Evolutionary conservation across 2,113 vertebrate species (phyloP).

Genomic region (Cyphomyrus discorhynchus): DNA sequence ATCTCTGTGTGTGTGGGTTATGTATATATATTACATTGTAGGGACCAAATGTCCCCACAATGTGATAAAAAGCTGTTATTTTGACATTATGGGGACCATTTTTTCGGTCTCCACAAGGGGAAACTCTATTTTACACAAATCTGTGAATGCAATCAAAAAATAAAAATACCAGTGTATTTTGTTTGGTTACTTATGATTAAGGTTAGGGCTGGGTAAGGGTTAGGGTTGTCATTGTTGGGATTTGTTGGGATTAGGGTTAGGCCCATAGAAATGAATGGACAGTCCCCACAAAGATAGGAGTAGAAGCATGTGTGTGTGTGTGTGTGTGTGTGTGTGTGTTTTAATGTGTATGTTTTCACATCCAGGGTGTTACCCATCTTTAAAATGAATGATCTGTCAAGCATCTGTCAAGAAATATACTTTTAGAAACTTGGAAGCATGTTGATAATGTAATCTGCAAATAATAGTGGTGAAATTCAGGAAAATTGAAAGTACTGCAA

Average conservation of each 20-base stretch:
- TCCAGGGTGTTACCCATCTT: not conserved
- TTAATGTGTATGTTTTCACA: not conserved
- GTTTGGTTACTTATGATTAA: not conserved
- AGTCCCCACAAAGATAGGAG: not conserved
- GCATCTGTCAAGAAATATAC: not conserved
- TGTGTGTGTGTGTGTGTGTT: not conserved
- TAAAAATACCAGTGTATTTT: not conserved
- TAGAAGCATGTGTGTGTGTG: not conserved
- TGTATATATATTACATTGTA: not conserved
- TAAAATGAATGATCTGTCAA: not conserved
- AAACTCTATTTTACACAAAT: not conserved
- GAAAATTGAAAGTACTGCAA: not conserved
- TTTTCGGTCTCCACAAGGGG: not conserved
- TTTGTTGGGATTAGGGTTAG: not conserved
- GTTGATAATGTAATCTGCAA: not conserved
- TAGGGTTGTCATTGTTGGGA: not conserved
- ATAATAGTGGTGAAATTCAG: not conserved
- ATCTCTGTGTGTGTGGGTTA: not conserved
- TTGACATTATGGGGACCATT: not conserved
- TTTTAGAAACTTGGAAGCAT: not conserved
- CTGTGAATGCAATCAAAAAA: not conserved
- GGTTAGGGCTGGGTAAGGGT: not conserved
- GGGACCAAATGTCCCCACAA: not conserved
- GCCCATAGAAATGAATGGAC: not conserved
- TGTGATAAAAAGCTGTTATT: not conserved